Evolutionary conservation across 2,113 vertebrate genomes (phyloP), one percentile per base, ranked within the genome.

Genomic region (Mesitornis unicolor): DNA sequence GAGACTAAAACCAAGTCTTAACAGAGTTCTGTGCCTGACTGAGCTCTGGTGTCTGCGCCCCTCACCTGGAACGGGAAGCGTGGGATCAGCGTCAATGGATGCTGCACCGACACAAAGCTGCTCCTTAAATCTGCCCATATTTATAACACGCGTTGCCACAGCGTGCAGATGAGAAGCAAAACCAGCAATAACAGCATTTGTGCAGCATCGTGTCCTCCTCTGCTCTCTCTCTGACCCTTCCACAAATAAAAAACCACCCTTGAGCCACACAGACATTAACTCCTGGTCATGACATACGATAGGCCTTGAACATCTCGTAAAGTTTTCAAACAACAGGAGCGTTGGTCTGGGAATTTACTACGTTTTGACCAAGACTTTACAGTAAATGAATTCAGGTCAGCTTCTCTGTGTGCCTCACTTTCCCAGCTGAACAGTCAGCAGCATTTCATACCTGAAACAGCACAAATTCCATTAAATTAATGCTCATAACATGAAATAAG

Each of bases 1-100:
- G 91, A 85, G 93, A 94, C 96, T 93, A 91, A 96, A 95, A 59
- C 73, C 85, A 64, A 17, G 21, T 76, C 91, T 95, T 92, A 93
- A 53, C 56, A 90, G 94, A 84, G 76, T 90, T 73, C 57, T 61
- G 36, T 89, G 85, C 92, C 75, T 96, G 94, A 64, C 47, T 65
- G 71, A 95, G 56, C 91, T 75, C 79, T n/a, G 9, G 57, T 93
- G 79, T 84, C 91, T 95, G 60, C 22, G 24, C 68, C 86, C 59
- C 78, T 87, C 88, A 67, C 61, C 88, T 68, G 64, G 54, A 77
- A 74, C 2, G 1, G 26, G 70, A 73, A 79, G 57, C 1, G 9
- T 14, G n/a, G n/a, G n/a, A 24, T 73, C 78, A 79, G 59, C 70
- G 31, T 74, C 79, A 38, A 4, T 7, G 64, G 26, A 36, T 29